A percentile compares a stretch with the other conserved stretches of the same genome.
These are phyloP conservation scores for Augiades crinisus DNA, from an alignment of 2,888 invertebrate genomes.

Conservation along the genomic window DNA sequence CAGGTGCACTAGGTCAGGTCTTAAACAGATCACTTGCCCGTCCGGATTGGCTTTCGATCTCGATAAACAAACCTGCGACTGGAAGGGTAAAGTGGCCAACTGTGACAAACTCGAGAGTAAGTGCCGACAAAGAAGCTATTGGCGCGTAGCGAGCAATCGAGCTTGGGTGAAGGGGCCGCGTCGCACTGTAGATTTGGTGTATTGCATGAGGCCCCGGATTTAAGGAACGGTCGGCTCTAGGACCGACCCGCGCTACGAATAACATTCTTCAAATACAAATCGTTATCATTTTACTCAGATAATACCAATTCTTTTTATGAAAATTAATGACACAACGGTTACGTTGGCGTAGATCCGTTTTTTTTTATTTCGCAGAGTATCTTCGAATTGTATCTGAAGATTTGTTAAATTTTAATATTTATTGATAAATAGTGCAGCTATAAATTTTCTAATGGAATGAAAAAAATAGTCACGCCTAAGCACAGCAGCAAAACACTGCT, in stretches of 20 bases:
- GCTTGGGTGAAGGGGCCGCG: slow-evolving; percentile 80
- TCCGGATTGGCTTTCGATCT: slow-evolving; percentile 98
- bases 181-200: slow-evolving; percentile 75
- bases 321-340: too few relatives aligned
- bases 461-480: slow-evolving; percentile 8
- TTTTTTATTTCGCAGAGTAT: background rate
- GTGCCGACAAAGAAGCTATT: slow-evolving; percentile 81
- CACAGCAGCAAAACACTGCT: slow-evolving; percentile 10
- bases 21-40: slow-evolving; percentile 98
- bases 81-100: slow-evolving; percentile 98
- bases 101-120: slow-evolving; percentile 98
- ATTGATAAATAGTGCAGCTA: slow-evolving; percentile 14
- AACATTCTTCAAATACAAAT: slow-evolving; percentile 43
- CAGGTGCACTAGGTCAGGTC: slow-evolving; percentile 97
- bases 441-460: slow-evolving; percentile 19
- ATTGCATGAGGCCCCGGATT: slow-evolving; percentile 75
- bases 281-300: background rate
- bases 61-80: slow-evolving; percentile 98
- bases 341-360: too few relatives aligned
- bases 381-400: slow-evolving; percentile 18
- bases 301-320: too few relatives aligned
- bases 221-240: slow-evolving; percentile 50
- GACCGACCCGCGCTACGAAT: slow-evolving; percentile 54
- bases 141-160: slow-evolving; percentile 73
- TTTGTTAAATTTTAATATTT: slow-evolving; percentile 16